Evolutionary conservation across 1,140 invertebrate genomes (phyloP).

Genomic region (Epicauta chinensis): DNA sequence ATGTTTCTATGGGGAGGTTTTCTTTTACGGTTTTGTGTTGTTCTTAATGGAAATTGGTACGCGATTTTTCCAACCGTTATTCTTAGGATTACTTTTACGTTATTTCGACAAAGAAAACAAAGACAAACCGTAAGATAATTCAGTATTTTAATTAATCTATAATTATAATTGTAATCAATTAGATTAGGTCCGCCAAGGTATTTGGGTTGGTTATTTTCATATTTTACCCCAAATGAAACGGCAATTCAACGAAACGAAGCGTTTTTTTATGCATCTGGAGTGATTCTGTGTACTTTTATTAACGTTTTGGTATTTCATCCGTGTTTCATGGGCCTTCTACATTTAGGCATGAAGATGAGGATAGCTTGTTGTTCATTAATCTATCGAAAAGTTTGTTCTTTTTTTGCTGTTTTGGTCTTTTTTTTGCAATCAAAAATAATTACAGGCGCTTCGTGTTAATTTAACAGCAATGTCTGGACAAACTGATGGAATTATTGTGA

Average conservation of each 20-base stretch:
- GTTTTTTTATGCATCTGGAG: constrained; percentile 52
- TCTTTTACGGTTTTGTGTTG: constrained; percentile 38
- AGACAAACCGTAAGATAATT: constrained; percentile 26
- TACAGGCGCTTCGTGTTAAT: constrained; percentile 49
- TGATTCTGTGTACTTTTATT: constrained; percentile 46
- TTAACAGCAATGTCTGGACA: constrained; percentile 60
- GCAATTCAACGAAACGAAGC: constrained; percentile 47
- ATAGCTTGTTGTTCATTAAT: constrained; percentile 73
- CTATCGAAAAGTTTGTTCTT: constrained; percentile 71
- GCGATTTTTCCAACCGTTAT: constrained; percentile 32
- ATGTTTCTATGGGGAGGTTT: constrained; percentile 40
- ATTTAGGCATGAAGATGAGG: constrained; percentile 68
- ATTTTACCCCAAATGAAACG: constrained; percentile 32
- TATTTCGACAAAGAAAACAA: constrained; percentile 30
- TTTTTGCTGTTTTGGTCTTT: constrained; percentile 3
- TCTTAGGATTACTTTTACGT: constrained; percentile 32
- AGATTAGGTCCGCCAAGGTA: constrained; percentile 23
- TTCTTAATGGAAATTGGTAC: constrained; percentile 38
- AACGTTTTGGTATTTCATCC: constrained; percentile 61
- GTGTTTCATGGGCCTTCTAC: constrained; percentile 61
- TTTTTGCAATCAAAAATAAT: constrained; percentile 19
- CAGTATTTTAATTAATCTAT: no score
- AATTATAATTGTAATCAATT: not conserved
- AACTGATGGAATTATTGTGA: constrained; percentile 79
- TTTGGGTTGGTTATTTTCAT: constrained; percentile 23